A percentile compares a stretch with the other conserved stretches of the same genome.
Evolutionary conservation across 2,888 invertebrate genomes (phyloP).

Genomic region (Idaea dimidiata): DNA sequence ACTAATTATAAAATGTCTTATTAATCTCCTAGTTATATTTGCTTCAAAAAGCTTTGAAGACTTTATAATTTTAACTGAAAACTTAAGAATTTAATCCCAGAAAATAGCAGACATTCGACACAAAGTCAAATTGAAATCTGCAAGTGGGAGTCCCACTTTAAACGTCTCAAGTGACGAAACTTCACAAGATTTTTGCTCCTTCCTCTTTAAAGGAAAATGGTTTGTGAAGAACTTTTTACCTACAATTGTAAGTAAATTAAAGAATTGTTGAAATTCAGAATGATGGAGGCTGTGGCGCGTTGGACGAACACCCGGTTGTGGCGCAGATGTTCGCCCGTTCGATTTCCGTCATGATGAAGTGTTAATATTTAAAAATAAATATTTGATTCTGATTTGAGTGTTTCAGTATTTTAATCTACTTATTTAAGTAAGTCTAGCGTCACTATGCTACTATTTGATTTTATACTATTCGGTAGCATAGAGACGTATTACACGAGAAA

Average conservation of each 20-base stretch:
- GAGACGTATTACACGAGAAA: too few species aligned
- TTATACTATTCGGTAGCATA: too few species aligned
- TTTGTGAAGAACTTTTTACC: background rate
- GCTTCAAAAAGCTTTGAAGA: background rate
- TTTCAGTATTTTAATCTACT: too few species aligned
- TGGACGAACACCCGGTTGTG: too few species aligned
- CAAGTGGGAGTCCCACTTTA: constrained; percentile 2
- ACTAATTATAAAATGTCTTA: too few species aligned
- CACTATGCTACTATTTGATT: too few species aligned
- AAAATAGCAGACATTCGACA: background rate
- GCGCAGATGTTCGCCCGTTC: too few species aligned
- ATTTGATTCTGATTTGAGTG: too few species aligned
- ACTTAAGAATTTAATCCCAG: background rate
- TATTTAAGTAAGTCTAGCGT: too few species aligned
- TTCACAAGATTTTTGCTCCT: constrained; percentile 1
- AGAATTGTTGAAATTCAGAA: background rate
- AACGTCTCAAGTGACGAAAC: constrained; percentile 6
- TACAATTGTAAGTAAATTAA: background rate
- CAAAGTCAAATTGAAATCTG: constrained; percentile 3
- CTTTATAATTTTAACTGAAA: background rate
- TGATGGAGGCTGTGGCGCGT: too few species aligned
- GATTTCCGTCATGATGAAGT: too few species aligned
- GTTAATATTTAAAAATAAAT: too few species aligned
- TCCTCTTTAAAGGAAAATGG: background rate
- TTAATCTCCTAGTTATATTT: background rate